Conservation (phyloP, 2,888 invertebrate genomes). For the Aporophyla nigra region DNA sequence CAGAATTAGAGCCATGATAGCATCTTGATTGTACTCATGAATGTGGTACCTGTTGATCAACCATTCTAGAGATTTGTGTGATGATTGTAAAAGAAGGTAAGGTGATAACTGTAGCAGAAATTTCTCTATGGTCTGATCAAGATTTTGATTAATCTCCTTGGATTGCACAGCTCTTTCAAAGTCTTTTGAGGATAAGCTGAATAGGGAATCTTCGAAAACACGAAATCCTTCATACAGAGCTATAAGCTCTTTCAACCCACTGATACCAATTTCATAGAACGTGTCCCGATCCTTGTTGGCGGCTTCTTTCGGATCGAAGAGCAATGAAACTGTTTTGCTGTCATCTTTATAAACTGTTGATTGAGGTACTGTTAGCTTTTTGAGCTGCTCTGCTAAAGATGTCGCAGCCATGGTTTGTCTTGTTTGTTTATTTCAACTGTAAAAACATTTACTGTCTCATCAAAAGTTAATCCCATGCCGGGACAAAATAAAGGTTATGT, state of each 20-base stretch:
- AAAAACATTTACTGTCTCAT: background rate
- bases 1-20: constrained; percentile 94
- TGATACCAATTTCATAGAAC: constrained; percentile 96
- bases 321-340: constrained; percentile 94
- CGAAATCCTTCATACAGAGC: constrained; percentile 93
- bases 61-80: constrained; percentile 98
- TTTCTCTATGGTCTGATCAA: constrained; percentile 94
- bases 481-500: constrained; percentile 22
- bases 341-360: constrained; percentile 92
- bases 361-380: constrained; percentile 94
- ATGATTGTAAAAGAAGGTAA: constrained; percentile 95
- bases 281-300: constrained; percentile 96
- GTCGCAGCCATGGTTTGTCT: constrained; percentile 88
- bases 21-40: constrained; percentile 96
- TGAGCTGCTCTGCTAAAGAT: constrained; percentile 95
- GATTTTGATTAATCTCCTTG: constrained; percentile 93
- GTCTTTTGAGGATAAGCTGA: constrained; percentile 93
- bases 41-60: constrained; percentile 97
- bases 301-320: constrained; percentile 97
- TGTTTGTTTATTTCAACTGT: constrained; percentile 38
- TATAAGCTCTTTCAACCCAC: constrained; percentile 96
- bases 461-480: constrained; percentile 9
- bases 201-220: constrained; percentile 94
- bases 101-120: constrained; percentile 96
- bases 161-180: constrained; percentile 96